These are phyloP conservation scores for Galago senegalensis DNA, from an alignment of 2,797 vertebrate genomes.

Conservation along the genomic window DNA sequence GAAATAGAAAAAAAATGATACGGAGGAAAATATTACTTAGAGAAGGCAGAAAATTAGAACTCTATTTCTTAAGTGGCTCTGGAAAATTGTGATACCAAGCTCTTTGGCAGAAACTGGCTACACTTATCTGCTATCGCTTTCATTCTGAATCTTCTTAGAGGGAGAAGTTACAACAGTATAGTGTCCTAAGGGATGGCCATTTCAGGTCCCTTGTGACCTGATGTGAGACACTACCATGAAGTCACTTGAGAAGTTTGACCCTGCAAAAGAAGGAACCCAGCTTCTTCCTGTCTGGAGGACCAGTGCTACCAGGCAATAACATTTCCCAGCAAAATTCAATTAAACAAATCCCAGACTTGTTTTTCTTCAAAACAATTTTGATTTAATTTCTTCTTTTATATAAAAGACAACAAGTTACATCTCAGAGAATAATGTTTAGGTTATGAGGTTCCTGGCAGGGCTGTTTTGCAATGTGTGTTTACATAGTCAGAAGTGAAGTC, in stretches of 20 bases:
- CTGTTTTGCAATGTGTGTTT: slow-evolving; percentile 70
- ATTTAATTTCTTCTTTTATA: slow-evolving; percentile 73
- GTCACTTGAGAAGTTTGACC: background rate
- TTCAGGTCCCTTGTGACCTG: background rate
- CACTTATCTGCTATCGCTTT: background rate
- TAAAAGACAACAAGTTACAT: slow-evolving; percentile 77
- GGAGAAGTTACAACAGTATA: background rate
- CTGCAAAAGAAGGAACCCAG: background rate
- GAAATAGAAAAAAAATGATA: slow-evolving; percentile 45
- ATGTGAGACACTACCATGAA: background rate
- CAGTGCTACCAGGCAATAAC: background rate
- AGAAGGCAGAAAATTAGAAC: slow-evolving; percentile 23
- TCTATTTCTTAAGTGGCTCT: slow-evolving; percentile 27
- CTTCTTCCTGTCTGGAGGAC: background rate
- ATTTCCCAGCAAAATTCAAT: slow-evolving; percentile 60
- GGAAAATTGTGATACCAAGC: background rate
- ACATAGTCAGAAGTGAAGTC: slow-evolving; percentile 46
- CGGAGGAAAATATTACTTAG: background rate
- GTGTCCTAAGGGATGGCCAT: background rate
- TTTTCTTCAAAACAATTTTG: slow-evolving; percentile 73
- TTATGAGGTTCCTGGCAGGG: slow-evolving; percentile 48
- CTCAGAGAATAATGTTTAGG: slow-evolving; percentile 59
- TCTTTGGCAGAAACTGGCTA: slow-evolving; percentile 33
- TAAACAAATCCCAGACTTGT: slow-evolving; percentile 60
- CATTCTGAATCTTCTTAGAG: background rate